These are phyloP conservation scores for Endomychus coccineus DNA, from an alignment of 2,888 invertebrate genomes.

Conservation along the genomic window DNA sequence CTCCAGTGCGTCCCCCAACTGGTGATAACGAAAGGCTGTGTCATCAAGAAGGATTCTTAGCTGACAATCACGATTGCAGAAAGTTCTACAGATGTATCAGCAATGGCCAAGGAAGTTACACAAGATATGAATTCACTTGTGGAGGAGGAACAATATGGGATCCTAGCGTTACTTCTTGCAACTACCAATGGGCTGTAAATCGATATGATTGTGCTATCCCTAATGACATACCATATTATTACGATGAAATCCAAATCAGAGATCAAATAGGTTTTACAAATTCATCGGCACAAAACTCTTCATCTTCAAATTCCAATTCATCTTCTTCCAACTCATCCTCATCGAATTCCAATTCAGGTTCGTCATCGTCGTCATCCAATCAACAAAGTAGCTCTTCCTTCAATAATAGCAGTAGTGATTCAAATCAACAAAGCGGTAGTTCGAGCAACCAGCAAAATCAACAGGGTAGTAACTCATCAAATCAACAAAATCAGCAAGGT, in stretches of 20 bases:
- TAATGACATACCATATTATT: too few relatives aligned
- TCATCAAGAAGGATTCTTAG: constrained; percentile 57
- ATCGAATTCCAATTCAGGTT: constrained; percentile 15
- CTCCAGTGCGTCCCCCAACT: constrained; percentile 8
- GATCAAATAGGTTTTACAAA: neutral
- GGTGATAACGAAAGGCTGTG: constrained; percentile 20
- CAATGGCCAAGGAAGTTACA: constrained; percentile 50
- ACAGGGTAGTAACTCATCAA: constrained; percentile 7
- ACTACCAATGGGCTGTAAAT: constrained; percentile 60
- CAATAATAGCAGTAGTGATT: too few relatives aligned
- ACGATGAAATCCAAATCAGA: constrained; percentile 3
- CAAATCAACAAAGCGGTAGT: constrained; percentile 21
- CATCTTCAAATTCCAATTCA: constrained; percentile 13
- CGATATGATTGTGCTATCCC: constrained; percentile 59
- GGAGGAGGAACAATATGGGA: constrained; percentile 71
- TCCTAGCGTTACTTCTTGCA: constrained; percentile 58
- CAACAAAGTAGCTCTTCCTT: too few relatives aligned
- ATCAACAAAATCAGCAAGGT: constrained; percentile 17
- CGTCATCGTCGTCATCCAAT: too few relatives aligned
- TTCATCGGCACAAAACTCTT: constrained; percentile 19
- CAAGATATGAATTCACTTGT: constrained; percentile 62
- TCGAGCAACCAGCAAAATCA: constrained; percentile 11
- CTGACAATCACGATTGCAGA: constrained; percentile 60
- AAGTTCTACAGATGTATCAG: constrained; percentile 69
- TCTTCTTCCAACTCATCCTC: constrained; percentile 15